Evolutionary conservation across 2,113 vertebrate genomes (phyloP).

Genomic region (Thalassoma bifasciatum): DNA sequence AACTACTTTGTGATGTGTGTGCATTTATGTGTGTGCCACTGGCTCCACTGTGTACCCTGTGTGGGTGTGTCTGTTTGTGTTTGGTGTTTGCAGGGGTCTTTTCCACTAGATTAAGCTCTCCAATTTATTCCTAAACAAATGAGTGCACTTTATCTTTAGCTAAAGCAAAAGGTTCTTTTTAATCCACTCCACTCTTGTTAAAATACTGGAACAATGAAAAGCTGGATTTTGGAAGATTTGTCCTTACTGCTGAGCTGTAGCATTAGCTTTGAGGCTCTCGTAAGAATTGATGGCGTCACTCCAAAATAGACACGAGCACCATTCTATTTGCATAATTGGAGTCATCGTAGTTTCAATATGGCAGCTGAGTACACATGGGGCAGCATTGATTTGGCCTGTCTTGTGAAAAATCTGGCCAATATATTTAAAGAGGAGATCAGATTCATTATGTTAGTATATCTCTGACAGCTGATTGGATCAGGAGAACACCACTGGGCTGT

Average conservation of each 20-base stretch:
- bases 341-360: constrained; percentile 40
- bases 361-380: constrained; percentile 36
- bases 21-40: constrained; percentile 11
- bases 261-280: constrained; percentile 30
- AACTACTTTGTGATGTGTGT: constrained; percentile 50
- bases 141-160: constrained; percentile 31
- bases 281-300: constrained; percentile 20
- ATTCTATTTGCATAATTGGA: constrained; percentile 59
- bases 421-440: constrained; percentile 48
- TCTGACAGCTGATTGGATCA: constrained; percentile 36
- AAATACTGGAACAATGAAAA: constrained; percentile 45
- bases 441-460: constrained; percentile 52
- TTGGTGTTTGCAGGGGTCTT: constrained; percentile 53
- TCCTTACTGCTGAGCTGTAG: constrained; percentile 5
- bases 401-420: constrained; percentile 34
- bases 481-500: constrained; percentile 40
- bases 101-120: constrained; percentile 57
- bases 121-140: constrained; percentile 55
- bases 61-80: constrained; percentile 61
- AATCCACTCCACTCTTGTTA: constrained; percentile 40
- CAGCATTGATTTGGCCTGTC: constrained; percentile 57
- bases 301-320: constrained; percentile 28
- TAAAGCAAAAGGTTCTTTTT: constrained; percentile 39
- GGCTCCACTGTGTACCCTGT: constrained; percentile 24
- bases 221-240: constrained; percentile 33